These are phyloP conservation scores for Axis porcinus DNA, from an alignment of 2,113 vertebrate species.

Conservation along the genomic window DNA sequence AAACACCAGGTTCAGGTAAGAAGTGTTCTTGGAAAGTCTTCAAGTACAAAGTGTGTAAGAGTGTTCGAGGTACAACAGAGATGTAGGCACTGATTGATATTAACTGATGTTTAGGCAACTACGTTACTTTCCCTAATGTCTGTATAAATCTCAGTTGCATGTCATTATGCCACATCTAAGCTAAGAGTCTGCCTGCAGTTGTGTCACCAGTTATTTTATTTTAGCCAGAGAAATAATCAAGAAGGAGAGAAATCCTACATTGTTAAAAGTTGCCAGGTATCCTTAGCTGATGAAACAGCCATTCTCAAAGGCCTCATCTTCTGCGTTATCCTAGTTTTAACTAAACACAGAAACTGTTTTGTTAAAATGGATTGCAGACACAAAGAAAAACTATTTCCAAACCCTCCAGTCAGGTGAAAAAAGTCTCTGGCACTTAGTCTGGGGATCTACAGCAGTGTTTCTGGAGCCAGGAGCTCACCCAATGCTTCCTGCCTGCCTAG, in stretches of 20 bases:
- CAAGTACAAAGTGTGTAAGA: background rate
- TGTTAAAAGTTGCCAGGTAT: slow-evolving; percentile 45
- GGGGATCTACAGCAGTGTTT: slow-evolving; percentile 55
- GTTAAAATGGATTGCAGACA: slow-evolving; percentile 52
- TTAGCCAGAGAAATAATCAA: background rate
- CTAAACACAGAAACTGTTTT: slow-evolving; percentile 41
- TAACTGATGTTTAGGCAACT: background rate
- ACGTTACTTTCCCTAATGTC: background rate
- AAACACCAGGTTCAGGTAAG: background rate
- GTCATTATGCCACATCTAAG: background rate
- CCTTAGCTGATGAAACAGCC: slow-evolving; percentile 22
- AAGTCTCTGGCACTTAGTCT: slow-evolving; percentile 39
- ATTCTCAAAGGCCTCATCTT: slow-evolving; percentile 32
- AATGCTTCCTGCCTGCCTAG: slow-evolving; percentile 18
- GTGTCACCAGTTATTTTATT: background rate
- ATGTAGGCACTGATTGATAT: background rate
- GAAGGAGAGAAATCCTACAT: background rate
- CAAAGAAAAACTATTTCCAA: slow-evolving; percentile 53
- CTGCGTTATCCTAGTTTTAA: slow-evolving; percentile 42
- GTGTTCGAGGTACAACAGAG: background rate
- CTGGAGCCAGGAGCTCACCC: slow-evolving; percentile 41
- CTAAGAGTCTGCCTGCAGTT: background rate
- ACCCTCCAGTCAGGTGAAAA: slow-evolving; percentile 44
- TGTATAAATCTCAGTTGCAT: background rate
- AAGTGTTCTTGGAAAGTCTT: background rate